These are phyloP conservation scores for Acholoe squamosa DNA, from an alignment of 2,888 invertebrate species.

Conservation along the genomic window DNA sequence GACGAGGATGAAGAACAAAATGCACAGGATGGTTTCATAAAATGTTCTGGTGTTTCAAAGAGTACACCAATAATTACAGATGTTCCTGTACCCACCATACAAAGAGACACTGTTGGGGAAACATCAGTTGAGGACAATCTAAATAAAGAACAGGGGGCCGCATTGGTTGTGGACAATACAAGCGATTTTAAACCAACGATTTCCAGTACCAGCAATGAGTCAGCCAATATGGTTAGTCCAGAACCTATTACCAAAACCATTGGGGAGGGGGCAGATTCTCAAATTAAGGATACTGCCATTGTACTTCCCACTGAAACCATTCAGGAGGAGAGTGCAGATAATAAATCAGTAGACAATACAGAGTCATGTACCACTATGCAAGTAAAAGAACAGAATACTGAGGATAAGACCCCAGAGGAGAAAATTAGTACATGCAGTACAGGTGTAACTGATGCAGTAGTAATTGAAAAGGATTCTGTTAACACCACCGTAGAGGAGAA, in stretches of 20 bases:
- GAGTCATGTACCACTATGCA: neutral
- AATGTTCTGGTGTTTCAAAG: neutral
- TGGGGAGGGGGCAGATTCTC: neutral
- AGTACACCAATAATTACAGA: neutral
- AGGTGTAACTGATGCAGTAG: neutral
- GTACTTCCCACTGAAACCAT: neutral
- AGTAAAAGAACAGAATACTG: neutral
- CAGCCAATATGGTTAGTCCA: neutral
- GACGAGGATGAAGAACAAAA: constrained; percentile 22
- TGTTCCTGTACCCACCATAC: neutral
- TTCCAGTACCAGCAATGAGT: neutral
- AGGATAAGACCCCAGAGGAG: neutral
- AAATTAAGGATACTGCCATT: neutral
- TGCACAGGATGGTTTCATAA: neutral
- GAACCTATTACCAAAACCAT: neutral
- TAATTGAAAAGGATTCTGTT: neutral
- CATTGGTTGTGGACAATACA: too few species aligned
- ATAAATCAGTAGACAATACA: neutral
- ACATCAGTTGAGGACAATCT: neutral
- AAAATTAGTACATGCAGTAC: neutral
- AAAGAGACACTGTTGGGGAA: neutral
- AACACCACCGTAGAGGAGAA: neutral
- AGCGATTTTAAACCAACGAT: neutral
- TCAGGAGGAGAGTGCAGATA: neutral
- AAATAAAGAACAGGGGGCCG: neutral